Percentiles rank a stretch among this genome's conserved stretches.
These are phyloP conservation scores for Muschampia plurimacula DNA, from an alignment of 2,888 invertebrate species.

Conservation along the genomic window DNA sequence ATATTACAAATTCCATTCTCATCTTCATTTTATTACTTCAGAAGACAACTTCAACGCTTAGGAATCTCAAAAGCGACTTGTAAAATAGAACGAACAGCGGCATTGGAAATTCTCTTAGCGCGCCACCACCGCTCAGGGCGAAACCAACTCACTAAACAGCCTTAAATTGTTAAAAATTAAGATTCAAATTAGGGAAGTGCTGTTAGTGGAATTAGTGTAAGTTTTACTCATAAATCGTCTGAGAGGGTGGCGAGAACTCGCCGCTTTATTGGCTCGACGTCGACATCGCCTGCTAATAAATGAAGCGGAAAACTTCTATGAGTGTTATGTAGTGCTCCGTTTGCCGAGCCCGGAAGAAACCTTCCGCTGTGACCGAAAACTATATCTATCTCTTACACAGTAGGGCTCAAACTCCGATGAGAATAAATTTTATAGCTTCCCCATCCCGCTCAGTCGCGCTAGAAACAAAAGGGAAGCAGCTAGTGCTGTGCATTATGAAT, in stretches of 20 bases:
- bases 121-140: slow-evolving; percentile 44
- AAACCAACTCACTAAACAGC: slow-evolving; percentile 62
- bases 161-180: slow-evolving; percentile 84
- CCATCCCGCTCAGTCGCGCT: slow-evolving; percentile 56
- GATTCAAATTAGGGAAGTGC: slow-evolving; percentile 81
- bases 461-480: slow-evolving; percentile 58
- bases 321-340: slow-evolving; percentile 67
- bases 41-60: slow-evolving; percentile 13
- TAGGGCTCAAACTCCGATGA: slow-evolving; percentile 70
- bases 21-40: slow-evolving; percentile 10
- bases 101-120: slow-evolving; percentile 27
- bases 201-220: slow-evolving; percentile 83
- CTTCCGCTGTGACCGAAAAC: slow-evolving; percentile 60
- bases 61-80: slow-evolving; percentile 8
- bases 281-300: slow-evolving; percentile 81
- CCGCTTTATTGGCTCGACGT: slow-evolving; percentile 77
- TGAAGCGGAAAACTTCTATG: slow-evolving; percentile 83
- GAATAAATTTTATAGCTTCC: slow-evolving; percentile 57
- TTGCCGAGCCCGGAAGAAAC: slow-evolving; percentile 70
- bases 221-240: slow-evolving; percentile 81
- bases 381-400: slow-evolving; percentile 54
- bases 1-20: slow-evolving; percentile 3
- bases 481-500: slow-evolving; percentile 69
- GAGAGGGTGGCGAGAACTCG: slow-evolving; percentile 73
- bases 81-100: slow-evolving; percentile 12